Conservation (phyloP, 2,113 vertebrate species). For the Onychorhynchus coronatus region DNA sequence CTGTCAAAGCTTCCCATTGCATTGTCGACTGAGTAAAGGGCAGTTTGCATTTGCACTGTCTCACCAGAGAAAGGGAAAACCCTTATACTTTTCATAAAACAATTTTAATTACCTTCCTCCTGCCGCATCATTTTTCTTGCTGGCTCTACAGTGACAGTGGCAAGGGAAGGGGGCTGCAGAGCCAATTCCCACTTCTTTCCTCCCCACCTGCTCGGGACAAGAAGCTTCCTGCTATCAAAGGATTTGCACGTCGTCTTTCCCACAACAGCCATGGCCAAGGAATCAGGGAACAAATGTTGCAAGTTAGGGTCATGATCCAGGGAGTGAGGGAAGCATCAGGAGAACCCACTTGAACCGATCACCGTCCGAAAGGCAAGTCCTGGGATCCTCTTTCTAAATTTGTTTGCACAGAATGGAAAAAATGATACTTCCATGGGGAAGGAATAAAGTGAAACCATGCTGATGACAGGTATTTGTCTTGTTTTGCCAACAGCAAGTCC, state of each 20-base stretch:
- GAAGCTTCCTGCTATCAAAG: conserved; percentile 23
- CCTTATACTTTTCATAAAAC: neutral
- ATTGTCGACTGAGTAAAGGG: neutral
- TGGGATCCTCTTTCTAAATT: conserved; percentile 35
- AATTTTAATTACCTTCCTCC: neutral
- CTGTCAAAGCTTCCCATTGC: neutral
- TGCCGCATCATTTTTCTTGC: accelerated
- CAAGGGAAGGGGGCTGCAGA: neutral
- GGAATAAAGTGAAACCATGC: conserved; percentile 2
- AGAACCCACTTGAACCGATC: neutral
- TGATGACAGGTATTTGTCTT: conserved; percentile 62
- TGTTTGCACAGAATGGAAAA: conserved; percentile 38
- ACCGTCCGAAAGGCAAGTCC: neutral
- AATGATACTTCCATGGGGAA: conserved; percentile 24
- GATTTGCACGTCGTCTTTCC: conserved; percentile 1
- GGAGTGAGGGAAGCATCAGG: neutral
- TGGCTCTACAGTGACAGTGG: neutral
- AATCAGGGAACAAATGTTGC: conserved; percentile 15
- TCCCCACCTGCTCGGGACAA: neutral
- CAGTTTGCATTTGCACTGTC: neutral
- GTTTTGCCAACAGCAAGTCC: conserved; percentile 57
- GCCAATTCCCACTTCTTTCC: neutral
- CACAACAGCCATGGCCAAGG: neutral
- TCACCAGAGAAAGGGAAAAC: neutral
- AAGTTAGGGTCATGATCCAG: neutral